These are phyloP conservation scores for Sylvietta virens DNA, from an alignment of 2,113 vertebrate genomes.

Conservation along the genomic window DNA sequence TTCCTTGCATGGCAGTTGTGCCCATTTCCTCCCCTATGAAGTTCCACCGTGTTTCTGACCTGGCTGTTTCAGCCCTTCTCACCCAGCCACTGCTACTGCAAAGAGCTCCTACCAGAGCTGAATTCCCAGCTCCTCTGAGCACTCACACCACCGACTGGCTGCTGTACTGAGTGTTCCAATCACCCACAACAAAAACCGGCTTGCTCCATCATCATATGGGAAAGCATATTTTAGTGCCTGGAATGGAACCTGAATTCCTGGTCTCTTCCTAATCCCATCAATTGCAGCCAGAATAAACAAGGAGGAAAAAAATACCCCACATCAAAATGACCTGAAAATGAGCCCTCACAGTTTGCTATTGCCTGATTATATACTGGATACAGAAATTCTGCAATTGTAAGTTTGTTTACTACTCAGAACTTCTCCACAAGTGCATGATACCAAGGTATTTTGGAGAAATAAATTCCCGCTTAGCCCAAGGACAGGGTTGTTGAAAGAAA, in stretches of 20 bases:
- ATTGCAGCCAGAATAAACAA: background rate
- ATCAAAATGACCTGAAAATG: background rate
- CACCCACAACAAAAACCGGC: background rate
- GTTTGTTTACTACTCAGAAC: background rate
- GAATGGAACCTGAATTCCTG: background rate
- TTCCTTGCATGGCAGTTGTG: background rate
- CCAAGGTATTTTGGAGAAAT: background rate
- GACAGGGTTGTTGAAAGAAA: no score
- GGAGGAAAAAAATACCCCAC: background rate
- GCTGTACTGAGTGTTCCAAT: background rate
- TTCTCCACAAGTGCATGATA: background rate
- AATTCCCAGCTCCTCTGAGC: background rate
- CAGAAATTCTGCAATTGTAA: background rate
- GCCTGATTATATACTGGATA: background rate
- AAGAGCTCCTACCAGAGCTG: background rate
- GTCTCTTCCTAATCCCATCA: background rate
- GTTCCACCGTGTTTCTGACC: rapidly evolving
- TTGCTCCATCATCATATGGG: background rate
- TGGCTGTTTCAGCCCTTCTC: background rate
- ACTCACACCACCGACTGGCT: background rate
- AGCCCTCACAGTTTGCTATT: background rate
- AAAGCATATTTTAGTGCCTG: background rate
- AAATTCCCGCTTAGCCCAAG: background rate
- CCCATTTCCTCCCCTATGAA: background rate
- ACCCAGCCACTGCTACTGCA: no score